Base-by-base conservation (phyloP, 1,140 invertebrate genomes). In the Sminthurides bifidus region DNA sequence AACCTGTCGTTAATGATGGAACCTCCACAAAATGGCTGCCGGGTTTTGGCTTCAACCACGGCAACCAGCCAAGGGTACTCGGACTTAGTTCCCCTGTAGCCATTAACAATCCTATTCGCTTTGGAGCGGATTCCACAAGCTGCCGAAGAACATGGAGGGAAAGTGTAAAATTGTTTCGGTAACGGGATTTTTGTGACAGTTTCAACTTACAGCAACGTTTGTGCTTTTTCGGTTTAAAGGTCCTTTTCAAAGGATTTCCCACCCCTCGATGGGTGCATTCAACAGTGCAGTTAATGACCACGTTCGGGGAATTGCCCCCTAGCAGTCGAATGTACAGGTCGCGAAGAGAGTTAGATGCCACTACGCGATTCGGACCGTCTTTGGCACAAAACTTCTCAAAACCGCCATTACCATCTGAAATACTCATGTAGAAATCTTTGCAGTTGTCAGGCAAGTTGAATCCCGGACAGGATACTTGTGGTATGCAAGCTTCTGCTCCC, bases 61-160 rank as follows among this genome's bases (percentile, higher is more conserved):
- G 55, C 60, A 15, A 52, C 56, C 6, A 61, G 29, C 61, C 61
- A 63, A 15, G 61, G 61, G 41, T 56, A 63, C 41, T 63, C 61
- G 17, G 27, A 27, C 26, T 57, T 57, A 15, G 24, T 58, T 0
- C 58, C 61, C 31, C 17, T 35, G 0, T 52, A 52, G 5, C 61
- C 61, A 41, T 45, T 45, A 12, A 60, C 53, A 40, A 64, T 64
- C 23, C 58, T 2, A 24, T 64, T 41, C 6, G 60, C 30, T 12
- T 54, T 43, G 4, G 54, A 46, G 15, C 44, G 45, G 3, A 37
- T 44, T 5, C 61, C 61, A 54, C 61, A 64, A 5, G 6, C 61
- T 64, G n/a, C n/a, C n/a, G n/a, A n/a, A n/a, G n/a, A n/a, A n/a
- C n/a, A n/a, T n/a, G n/a, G n/a, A n/a, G n/a, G n/a, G n/a, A 45